Conservation (phyloP, 64 coral and sea anemone genomes). For the Pocillopora damicornis region DNA sequence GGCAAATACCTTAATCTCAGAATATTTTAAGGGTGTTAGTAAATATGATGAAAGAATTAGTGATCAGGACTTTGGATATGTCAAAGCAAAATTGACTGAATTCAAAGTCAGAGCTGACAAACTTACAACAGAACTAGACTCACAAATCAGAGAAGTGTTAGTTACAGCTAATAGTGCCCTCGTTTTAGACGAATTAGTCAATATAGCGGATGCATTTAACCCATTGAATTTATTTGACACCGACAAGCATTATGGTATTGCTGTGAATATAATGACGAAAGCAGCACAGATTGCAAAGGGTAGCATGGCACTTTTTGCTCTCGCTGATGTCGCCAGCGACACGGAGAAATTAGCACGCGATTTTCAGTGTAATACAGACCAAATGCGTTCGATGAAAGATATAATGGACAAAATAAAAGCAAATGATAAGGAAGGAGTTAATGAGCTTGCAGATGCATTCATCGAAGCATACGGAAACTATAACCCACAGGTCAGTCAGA, state of each 20-base stretch:
- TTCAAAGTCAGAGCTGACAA: not conserved
- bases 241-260: not conserved
- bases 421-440: not conserved
- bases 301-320: not conserved
- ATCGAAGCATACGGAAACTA: conserved; percentile 24
- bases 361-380: conserved; percentile 17
- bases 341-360: not conserved
- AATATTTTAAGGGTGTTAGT: conserved; percentile 28
- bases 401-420: not conserved
- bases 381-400: conserved; percentile 16
- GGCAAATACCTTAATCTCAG: not conserved
- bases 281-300: not conserved
- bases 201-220: not conserved
- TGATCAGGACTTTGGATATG: not conserved
- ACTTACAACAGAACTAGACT: not conserved
- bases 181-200: not conserved
- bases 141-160: not conserved
- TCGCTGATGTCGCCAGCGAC: not conserved
- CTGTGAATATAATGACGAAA: not conserved
- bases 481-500: conserved; percentile 19
- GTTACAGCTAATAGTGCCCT: not conserved
- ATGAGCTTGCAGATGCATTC: conserved; percentile 14
- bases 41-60: conserved; percentile 36
- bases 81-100: not conserved
- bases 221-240: not conserved